Evolutionary conservation across 53 echinoderm and acorn worm species (phyloP).

Genomic region (Henricia sp.): DNA sequence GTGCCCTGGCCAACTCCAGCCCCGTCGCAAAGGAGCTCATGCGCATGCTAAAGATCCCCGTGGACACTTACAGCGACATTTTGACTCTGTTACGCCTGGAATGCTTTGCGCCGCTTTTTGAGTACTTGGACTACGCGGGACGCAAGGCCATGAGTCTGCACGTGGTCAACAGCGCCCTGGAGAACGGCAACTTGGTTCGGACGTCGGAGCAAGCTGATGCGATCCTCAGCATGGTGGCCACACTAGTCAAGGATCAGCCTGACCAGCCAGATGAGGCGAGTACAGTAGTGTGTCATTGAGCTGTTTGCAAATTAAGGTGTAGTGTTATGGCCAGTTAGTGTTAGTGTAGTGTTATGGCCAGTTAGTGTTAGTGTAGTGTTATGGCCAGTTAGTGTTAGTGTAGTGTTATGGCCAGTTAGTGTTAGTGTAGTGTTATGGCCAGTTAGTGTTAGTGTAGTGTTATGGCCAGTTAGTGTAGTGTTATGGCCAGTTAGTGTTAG

Average conservation of each 20-base stretch:
- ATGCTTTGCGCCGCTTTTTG: constrained; percentile 82
- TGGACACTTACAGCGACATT: constrained; percentile 93
- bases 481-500: too few species aligned
- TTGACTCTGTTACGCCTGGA: constrained; percentile 85
- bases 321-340: too few species aligned
- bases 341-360: too few species aligned
- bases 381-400: too few species aligned
- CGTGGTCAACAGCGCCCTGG: constrained; percentile 91
- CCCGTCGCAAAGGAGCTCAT: constrained; percentile 93
- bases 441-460: too few species aligned
- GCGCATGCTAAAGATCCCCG: constrained; percentile 95
- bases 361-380: too few species aligned
- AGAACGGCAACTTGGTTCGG: constrained; percentile 72
- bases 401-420: too few species aligned
- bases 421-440: too few species aligned
- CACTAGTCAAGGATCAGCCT: constrained; percentile 86
- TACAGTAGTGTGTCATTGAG: too few species aligned
- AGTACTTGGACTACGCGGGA: constrained; percentile 91
- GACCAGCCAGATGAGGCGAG: constrained; percentile 97
- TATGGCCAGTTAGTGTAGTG: too few species aligned
- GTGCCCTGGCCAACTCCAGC: constrained; percentile 72
- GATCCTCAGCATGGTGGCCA: constrained; percentile 81
- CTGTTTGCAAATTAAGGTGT: too few species aligned
- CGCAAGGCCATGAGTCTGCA: constrained; percentile 79
- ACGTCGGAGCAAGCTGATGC: constrained; percentile 87